phyloP scores from a whole-genome alignment of 2,797 vertebrate genomes.

The Micrastur ruficollis region DNA sequence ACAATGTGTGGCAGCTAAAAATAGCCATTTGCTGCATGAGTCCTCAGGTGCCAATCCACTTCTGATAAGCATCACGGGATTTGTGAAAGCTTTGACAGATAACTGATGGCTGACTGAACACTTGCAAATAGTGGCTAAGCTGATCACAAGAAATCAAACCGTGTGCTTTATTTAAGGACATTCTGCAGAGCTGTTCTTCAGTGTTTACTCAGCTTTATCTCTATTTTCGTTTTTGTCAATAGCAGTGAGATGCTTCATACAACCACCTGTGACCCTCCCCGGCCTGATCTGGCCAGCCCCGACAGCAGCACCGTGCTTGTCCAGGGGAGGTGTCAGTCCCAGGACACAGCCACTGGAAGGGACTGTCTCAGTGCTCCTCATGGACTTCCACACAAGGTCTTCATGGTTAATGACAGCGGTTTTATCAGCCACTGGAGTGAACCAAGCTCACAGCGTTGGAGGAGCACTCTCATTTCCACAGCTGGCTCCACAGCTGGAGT shows the following conservation, averaged over 20 bases:
- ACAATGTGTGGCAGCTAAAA: background rate
- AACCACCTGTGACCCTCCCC: background rate
- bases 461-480: background rate
- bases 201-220: background rate
- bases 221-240: background rate
- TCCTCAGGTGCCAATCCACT: background rate
- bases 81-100: background rate
- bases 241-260: background rate
- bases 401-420: background rate
- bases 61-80: background rate
- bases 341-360: background rate
- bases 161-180: background rate
- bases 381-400: background rate
- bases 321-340: background rate
- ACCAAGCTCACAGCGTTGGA: background rate
- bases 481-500: background rate
- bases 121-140: background rate
- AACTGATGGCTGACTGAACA: background rate
- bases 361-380: background rate
- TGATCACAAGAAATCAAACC: background rate
- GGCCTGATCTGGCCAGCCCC: background rate
- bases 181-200: background rate
- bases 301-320: accelerated
- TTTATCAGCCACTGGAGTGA: background rate
- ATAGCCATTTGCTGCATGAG: background rate